Evolutionary conservation across 2,113 vertebrate genomes (phyloP).

Genomic region (Tringa solitaria): DNA sequence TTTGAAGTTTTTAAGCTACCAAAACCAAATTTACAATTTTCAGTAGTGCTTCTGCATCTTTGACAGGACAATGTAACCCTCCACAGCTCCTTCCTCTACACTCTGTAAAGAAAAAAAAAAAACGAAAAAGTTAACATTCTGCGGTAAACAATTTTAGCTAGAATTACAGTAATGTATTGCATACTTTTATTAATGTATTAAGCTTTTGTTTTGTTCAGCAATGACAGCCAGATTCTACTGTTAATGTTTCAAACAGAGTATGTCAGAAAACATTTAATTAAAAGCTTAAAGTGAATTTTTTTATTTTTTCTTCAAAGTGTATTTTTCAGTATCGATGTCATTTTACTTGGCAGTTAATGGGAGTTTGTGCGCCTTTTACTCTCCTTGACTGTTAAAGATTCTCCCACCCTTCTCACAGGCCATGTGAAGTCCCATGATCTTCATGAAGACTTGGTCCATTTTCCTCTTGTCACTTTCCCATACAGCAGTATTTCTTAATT

Average conservation of each 20-base stretch:
- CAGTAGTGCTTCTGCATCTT: neutral
- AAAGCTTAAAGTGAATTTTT: neutral
- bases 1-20: neutral
- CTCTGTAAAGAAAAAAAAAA: neutral
- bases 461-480: neutral
- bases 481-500: neutral
- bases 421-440: neutral
- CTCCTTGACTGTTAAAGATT: neutral
- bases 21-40: neutral
- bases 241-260: neutral
- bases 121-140: rapidly evolving
- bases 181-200: neutral
- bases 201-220: neutral
- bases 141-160: neutral
- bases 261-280: neutral
- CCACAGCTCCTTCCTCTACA: neutral
- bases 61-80: neutral
- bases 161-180: neutral
- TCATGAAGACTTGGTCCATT: neutral
- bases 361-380: neutral
- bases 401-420: neutral
- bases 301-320: neutral
- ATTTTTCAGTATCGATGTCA: neutral
- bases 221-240: neutral
- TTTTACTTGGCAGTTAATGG: neutral